phyloP scores from a whole-genome alignment of 1,140 invertebrate species.

The Odontomachus brunneus region DNA sequence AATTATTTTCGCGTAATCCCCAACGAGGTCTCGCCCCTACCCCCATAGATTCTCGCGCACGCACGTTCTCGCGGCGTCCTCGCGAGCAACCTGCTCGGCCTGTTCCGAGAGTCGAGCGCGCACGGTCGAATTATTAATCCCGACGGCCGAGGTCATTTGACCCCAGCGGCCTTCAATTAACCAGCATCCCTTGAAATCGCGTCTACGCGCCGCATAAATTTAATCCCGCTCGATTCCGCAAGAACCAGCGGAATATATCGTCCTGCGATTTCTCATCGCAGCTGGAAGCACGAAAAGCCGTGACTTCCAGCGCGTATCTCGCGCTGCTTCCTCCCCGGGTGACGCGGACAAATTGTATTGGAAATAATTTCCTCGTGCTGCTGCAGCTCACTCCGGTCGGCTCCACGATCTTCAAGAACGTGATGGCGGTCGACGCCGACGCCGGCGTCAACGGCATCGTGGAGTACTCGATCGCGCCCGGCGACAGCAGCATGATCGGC shows the following conservation, averaged over 20 bases:
- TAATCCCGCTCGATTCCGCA: constrained; percentile 42
- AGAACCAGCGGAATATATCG: constrained; percentile 41
- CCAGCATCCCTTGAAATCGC: constrained; percentile 16
- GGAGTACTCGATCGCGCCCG: constrained; percentile 90
- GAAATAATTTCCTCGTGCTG: neutral
- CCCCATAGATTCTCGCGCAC: neutral
- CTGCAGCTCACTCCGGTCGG: constrained; percentile 93
- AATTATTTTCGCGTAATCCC: constrained; percentile 52
- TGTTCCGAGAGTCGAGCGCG: constrained; percentile 12
- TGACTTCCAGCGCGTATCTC: constrained; percentile 29
- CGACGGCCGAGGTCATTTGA: constrained; percentile 41
- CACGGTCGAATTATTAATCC: constrained; percentile 56
- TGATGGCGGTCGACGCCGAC: constrained; percentile 94
- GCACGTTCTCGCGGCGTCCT: neutral
- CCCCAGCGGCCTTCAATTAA: constrained; percentile 58
- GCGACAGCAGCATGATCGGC: constrained; percentile 86
- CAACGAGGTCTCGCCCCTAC: constrained; percentile 17
- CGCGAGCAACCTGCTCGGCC: constrained; percentile 19
- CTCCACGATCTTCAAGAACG: constrained; percentile 93
- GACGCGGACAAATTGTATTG: neutral
- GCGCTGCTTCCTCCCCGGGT: neutral
- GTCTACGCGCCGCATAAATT: constrained; percentile 42
- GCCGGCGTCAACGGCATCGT: constrained; percentile 94
- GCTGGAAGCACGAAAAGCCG: constrained; percentile 24
- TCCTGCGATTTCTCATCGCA: constrained; percentile 19